Conservation (phyloP, 2,113 vertebrate genomes). For the Thamnaconus septentrionalis region DNA sequence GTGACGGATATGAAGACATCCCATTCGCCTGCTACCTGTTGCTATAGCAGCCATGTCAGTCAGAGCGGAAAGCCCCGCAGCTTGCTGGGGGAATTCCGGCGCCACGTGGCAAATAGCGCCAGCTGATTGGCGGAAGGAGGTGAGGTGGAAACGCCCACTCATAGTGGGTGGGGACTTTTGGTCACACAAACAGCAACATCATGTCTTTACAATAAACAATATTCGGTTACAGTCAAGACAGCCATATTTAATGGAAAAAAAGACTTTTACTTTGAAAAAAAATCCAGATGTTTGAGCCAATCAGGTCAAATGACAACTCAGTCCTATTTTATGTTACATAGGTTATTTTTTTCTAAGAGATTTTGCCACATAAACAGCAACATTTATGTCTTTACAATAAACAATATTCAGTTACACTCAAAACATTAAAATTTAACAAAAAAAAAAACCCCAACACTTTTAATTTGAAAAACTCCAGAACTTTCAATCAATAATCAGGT, state of each 20-base stretch:
- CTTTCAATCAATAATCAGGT: neutral
- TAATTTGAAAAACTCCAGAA: too few species aligned
- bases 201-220: too few species aligned
- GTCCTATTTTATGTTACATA: too few species aligned
- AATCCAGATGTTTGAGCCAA: too few species aligned
- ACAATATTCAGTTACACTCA: too few species aligned
- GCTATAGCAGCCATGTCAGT: conserved; percentile 31
- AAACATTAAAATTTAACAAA: too few species aligned
- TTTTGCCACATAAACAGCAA: too few species aligned
- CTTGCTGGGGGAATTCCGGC: conserved; percentile 76
- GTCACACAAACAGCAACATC: neutral
- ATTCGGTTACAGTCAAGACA: neutral
- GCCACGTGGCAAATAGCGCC: conserved; percentile 18
- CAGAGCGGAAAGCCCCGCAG: conserved; percentile 75
- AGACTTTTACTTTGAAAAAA: too few species aligned
- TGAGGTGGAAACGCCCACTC: neutral
- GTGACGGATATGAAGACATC: conserved; percentile 1
- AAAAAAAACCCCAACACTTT: neutral
- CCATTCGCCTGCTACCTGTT: neutral
- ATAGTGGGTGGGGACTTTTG: too few species aligned
- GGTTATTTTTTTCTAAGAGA: too few species aligned
- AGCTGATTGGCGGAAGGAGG: conserved; percentile 39
- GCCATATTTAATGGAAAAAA: neutral
- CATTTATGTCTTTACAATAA: too few species aligned
- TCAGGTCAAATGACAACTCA: neutral